These are phyloP conservation scores for Acipenser oxyrinchus DNA, from an alignment of 2,797 vertebrate species.

Conservation along the genomic window DNA sequence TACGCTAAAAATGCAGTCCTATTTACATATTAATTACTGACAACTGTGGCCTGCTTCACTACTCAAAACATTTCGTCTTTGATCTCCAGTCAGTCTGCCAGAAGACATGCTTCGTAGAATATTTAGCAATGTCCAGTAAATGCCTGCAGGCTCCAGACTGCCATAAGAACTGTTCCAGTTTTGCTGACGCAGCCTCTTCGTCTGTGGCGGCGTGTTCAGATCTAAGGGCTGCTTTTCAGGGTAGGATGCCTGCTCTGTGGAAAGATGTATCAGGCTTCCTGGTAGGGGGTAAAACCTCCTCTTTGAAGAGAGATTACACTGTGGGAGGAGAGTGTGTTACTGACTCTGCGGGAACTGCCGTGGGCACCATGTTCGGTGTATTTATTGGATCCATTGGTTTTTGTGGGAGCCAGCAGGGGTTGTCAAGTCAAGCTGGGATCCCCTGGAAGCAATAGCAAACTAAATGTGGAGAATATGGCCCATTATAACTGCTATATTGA, in stretches of 20 bases:
- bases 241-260: not conserved
- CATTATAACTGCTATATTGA: not conserved
- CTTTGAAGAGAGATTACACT: not conserved
- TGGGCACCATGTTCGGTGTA: not conserved
- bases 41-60: no score
- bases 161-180: not conserved
- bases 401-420: not conserved
- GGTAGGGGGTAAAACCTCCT: not conserved
- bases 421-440: not conserved
- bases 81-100: not conserved
- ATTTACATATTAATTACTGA: no score
- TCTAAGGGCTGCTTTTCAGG: not conserved
- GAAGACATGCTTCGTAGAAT: slow-evolving; percentile 18
- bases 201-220: not conserved
- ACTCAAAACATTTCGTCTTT: not conserved
- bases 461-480: not conserved
- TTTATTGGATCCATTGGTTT: not conserved
- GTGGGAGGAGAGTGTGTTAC: not conserved
- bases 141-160: not conserved
- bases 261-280: not conserved
- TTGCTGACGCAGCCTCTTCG: not conserved
- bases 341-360: not conserved
- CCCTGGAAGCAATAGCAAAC: not conserved
- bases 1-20: no score
- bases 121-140: not conserved